Evolutionary conservation across 1,140 invertebrate genomes (phyloP).

Genomic region (Diorhabda elongata): DNA sequence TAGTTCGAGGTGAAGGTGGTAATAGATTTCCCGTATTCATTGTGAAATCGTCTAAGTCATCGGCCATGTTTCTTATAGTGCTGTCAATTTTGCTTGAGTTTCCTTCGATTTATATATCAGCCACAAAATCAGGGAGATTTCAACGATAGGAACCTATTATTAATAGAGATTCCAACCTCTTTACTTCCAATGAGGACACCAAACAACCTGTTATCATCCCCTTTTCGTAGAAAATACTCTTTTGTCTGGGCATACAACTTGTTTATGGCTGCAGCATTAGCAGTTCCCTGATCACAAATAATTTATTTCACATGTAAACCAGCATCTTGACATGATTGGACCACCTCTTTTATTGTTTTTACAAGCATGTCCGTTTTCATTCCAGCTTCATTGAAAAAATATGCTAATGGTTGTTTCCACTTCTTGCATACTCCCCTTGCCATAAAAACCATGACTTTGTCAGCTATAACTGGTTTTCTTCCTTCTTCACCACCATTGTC

Average conservation of each 20-base stretch:
- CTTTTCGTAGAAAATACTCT: neutral
- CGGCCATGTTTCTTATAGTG: no score
- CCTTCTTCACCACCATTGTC: constrained; percentile 8
- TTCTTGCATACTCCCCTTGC: constrained; percentile 12
- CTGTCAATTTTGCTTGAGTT: no score
- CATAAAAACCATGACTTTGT: constrained; percentile 22
- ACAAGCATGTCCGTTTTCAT: neutral
- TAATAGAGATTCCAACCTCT: no score
- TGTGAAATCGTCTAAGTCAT: no score
- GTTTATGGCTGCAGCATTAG: constrained; percentile 16
- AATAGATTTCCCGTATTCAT: no score
- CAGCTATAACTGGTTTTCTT: constrained; percentile 14
- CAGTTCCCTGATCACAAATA: constrained; percentile 15
- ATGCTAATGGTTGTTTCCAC: constrained; percentile 19
- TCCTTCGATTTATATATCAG: no score
- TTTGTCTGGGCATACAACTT: neutral
- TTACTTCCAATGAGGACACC: constrained; percentile 7
- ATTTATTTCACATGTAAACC: constrained; percentile 6
- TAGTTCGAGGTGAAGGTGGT: no score
- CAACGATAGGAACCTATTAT: no score
- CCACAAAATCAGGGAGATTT: no score
- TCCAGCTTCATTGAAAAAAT: neutral
- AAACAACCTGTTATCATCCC: constrained; percentile 11
- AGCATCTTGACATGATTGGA: neutral
- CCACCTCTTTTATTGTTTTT: constrained; percentile 4